phyloP scores from a whole-genome alignment of 2,797 vertebrate species.

The Malacoraja senta region DNA sequence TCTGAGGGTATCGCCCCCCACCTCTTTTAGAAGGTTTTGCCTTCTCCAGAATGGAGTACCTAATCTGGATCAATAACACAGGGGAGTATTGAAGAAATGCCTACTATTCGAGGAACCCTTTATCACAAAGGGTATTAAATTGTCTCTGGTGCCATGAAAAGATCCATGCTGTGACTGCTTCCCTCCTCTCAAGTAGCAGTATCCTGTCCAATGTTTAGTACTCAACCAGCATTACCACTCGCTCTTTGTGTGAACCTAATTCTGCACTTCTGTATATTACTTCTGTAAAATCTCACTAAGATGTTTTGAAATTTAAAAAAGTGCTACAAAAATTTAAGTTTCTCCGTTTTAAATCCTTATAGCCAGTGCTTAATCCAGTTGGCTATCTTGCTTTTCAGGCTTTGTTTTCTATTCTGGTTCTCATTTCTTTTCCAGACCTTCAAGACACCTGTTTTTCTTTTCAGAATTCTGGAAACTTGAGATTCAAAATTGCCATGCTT shows the following conservation, averaged over 20 bases:
- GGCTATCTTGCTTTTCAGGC: background rate
- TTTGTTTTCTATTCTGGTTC: slow-evolving; percentile 10
- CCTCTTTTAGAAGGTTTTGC: background rate
- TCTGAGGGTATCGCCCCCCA: background rate
- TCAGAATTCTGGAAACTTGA: slow-evolving; percentile 15
- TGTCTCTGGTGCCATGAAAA: background rate
- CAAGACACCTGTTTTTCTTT: slow-evolving; percentile 12
- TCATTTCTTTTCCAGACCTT: slow-evolving; percentile 29
- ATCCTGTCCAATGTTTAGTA: background rate
- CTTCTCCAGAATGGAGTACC: background rate
- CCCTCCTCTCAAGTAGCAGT: background rate
- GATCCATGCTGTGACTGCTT: background rate
- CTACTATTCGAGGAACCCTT: background rate
- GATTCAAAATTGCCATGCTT: background rate
- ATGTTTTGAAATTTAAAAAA: background rate
- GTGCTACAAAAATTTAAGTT: background rate
- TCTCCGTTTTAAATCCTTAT: background rate
- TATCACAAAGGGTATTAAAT: background rate
- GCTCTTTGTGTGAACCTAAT: background rate
- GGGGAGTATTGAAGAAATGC: background rate
- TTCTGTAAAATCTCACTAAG: background rate
- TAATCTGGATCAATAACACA: background rate
- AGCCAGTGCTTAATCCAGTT: background rate
- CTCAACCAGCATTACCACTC: background rate
- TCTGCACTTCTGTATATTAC: background rate